A percentile compares a stretch with the other conserved stretches of the same genome.
phyloP scores from a whole-genome alignment of 2,113 vertebrate genomes.

The Pluvialis apricaria region DNA sequence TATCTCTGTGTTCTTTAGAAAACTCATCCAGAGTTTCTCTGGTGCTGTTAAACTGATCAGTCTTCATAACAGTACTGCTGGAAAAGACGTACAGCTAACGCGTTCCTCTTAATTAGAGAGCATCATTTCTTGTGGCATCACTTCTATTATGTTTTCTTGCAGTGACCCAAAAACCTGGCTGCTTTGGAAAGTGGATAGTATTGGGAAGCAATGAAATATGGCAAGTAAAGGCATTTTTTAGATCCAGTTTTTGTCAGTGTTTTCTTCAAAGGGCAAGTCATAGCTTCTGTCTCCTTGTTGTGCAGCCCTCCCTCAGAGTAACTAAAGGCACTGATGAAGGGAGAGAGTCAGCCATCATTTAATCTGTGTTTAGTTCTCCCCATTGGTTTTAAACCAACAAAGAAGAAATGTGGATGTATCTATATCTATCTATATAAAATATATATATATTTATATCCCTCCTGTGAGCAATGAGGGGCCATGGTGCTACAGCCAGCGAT shows the following conservation, averaged over 20 bases:
- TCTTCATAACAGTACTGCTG: neutral
- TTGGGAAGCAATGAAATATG: constrained; percentile 51
- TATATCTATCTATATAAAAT: no score
- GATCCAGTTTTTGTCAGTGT: neutral
- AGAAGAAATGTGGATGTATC: neutral
- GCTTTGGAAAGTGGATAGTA: constrained; percentile 53
- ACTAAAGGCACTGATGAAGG: neutral
- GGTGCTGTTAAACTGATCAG: neutral
- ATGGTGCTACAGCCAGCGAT: neutral
- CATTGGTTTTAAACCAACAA: neutral
- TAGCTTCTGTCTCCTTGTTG: neutral
- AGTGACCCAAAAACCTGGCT: constrained; percentile 34
- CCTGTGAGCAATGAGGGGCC: neutral
- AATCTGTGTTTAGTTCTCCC: neutral
- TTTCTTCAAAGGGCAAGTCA: neutral
- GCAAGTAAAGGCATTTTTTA: constrained; percentile 42
- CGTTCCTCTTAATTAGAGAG: neutral
- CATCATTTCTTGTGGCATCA: constrained; percentile 1
- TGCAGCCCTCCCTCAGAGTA: neutral
- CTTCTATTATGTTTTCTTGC: constrained; percentile 51
- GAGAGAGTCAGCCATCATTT: neutral
- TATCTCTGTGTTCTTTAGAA: neutral
- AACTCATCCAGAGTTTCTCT: neutral
- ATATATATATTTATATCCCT: neutral
- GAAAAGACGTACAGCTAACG: neutral